Evolutionary conservation across 2,113 vertebrate species (phyloP).

Genomic region (Pelecanus crispus): DNA sequence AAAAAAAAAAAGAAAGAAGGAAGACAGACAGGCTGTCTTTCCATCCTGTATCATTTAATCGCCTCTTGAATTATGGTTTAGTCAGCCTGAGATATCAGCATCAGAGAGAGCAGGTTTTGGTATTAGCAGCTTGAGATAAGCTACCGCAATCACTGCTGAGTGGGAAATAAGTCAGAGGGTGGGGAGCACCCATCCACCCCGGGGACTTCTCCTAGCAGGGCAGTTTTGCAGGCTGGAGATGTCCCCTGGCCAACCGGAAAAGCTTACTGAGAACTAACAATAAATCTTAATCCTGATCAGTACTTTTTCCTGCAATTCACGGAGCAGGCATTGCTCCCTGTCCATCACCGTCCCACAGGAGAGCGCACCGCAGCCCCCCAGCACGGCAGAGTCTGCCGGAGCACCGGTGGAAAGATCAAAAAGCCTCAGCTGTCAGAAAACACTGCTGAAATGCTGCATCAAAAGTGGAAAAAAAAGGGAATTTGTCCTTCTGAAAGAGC

Average conservation of each 20-base stretch:
- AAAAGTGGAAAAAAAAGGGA: not conserved
- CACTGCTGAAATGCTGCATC: not conserved
- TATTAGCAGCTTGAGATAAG: not conserved
- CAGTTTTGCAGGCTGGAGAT: not conserved
- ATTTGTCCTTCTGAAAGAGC: not conserved
- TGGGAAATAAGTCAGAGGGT: not conserved
- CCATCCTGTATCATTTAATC: not conserved
- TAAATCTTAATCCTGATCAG: not conserved
- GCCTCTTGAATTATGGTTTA: not conserved
- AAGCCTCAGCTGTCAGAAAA: not conserved
- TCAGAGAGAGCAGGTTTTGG: not conserved
- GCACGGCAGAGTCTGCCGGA: not conserved
- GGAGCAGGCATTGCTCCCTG: rapidly evolving
- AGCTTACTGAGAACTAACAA: not conserved
- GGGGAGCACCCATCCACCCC: not conserved
- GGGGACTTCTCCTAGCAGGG: not conserved
- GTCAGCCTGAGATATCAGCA: not conserved
- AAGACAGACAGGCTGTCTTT: not conserved
- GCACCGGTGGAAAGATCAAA: not conserved
- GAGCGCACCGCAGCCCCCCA: not conserved
- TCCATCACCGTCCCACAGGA: not conserved
- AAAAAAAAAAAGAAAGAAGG: not conserved
- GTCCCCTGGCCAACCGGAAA: not conserved
- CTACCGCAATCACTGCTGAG: not conserved
- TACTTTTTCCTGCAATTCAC: not conserved